phyloP scores from a whole-genome alignment of 2,888 invertebrate genomes.

The Spilarctia lutea region DNA sequence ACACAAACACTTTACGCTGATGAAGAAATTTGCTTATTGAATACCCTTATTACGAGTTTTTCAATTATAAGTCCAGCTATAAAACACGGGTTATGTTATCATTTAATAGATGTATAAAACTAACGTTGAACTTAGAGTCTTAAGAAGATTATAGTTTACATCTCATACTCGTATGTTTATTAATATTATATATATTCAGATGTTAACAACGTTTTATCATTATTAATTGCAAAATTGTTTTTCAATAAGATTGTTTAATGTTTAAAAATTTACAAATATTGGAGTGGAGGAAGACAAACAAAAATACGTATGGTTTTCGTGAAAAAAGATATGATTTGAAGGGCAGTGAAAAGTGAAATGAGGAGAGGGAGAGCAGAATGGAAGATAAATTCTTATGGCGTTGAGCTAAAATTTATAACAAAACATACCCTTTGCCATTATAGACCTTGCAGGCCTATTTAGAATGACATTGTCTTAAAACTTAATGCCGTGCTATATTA shows the following conservation, averaged over 20 bases:
- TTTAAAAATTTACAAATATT: not conserved
- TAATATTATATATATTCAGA: not conserved
- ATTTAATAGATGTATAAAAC: slow-evolving; percentile 24
- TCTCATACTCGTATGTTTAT: not conserved
- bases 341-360: too few species aligned
- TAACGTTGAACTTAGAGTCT: not conserved
- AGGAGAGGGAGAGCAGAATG: too few species aligned
- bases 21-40: slow-evolving; percentile 79
- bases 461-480: not conserved
- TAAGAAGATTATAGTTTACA: not conserved
- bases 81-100: slow-evolving; percentile 31
- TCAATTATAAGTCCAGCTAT: slow-evolving; percentile 56
- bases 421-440: too few species aligned
- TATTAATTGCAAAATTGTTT: not conserved
- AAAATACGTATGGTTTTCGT: too few species aligned
- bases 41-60: slow-evolving; percentile 58
- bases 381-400: too few species aligned
- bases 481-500: not conserved
- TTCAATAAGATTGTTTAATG: not conserved
- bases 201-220: not conserved
- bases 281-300: too few species aligned
- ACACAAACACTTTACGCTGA: slow-evolving; percentile 68
- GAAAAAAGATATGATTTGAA: too few species aligned
- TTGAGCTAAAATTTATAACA: too few species aligned
- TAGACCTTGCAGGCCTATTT: not conserved